Conservation (phyloP, 2,113 vertebrate genomes). For the Panthera leo region DNA sequence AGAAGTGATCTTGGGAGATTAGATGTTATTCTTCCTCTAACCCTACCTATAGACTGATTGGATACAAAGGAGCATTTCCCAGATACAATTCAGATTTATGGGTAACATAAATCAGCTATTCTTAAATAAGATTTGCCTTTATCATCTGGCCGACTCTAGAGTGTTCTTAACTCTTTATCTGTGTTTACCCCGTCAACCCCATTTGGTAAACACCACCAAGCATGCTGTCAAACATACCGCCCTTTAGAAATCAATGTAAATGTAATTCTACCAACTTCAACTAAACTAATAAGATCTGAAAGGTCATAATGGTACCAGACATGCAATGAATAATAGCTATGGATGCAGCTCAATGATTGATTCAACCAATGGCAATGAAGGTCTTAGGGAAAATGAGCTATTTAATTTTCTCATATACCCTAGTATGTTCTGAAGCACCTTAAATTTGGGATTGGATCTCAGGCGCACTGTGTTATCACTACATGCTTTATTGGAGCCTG, state of each 20-base stretch:
- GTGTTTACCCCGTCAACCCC: constrained; percentile 16
- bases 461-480: not conserved
- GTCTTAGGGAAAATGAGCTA: constrained; percentile 70
- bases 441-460: constrained; percentile 12
- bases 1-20: not conserved
- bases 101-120: constrained; percentile 43
- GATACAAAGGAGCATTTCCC: constrained; percentile 21
- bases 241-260: constrained; percentile 85
- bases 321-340: constrained; percentile 83
- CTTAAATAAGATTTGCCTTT: constrained; percentile 62
- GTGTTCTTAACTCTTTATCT: constrained; percentile 47
- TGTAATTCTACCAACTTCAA: constrained; percentile 84
- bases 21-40: constrained; percentile 6
- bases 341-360: constrained; percentile 80
- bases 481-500: not conserved
- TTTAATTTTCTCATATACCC: constrained; percentile 55
- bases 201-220: constrained; percentile 67
- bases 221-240: constrained; percentile 77
- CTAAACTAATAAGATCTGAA: constrained; percentile 84
- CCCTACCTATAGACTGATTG: not conserved
- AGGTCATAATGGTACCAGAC: constrained; percentile 83
- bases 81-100: constrained; percentile 52
- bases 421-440: constrained; percentile 31
- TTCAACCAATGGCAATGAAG: constrained; percentile 75
- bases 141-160: constrained; percentile 32